Conservation (phyloP, 2,113 vertebrate genomes). For the Xiphorhynchus elegans region DNA sequence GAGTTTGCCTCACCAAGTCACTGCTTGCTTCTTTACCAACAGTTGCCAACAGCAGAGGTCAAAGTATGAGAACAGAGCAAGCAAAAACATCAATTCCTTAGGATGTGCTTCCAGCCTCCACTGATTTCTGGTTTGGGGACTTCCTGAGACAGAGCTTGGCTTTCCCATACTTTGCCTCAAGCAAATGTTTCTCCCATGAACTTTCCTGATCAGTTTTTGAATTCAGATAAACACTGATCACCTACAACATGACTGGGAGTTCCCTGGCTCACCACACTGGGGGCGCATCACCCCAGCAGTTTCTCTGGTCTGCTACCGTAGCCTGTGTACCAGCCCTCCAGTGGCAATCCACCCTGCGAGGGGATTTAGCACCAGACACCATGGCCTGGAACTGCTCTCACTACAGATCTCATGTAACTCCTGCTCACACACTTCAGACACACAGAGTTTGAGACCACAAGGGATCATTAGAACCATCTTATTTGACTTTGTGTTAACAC, state of each 20-base stretch:
- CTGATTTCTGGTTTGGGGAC: constrained; percentile 8
- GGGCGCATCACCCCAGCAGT: neutral
- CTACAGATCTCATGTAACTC: rapidly evolving
- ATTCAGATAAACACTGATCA: neutral
- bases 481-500: neutral
- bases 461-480: neutral
- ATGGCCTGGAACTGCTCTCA: neutral
- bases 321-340: rapidly evolving
- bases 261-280: rapidly evolving
- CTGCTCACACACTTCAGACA: neutral
- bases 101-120: neutral
- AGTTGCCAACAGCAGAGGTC: neutral
- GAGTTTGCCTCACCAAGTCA: neutral
- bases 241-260: neutral
- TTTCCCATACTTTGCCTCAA: neutral
- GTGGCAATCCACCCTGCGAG: neutral
- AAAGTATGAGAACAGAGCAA: neutral
- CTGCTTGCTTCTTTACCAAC: neutral
- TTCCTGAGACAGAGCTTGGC: neutral
- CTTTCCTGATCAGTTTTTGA: neutral
- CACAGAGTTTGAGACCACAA: neutral
- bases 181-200: neutral
- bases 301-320: neutral
- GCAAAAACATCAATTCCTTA: neutral
- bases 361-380: neutral